These are phyloP conservation scores for Phylloscopus collybita DNA, from an alignment of 2,797 vertebrate genomes.

Conservation along the genomic window DNA sequence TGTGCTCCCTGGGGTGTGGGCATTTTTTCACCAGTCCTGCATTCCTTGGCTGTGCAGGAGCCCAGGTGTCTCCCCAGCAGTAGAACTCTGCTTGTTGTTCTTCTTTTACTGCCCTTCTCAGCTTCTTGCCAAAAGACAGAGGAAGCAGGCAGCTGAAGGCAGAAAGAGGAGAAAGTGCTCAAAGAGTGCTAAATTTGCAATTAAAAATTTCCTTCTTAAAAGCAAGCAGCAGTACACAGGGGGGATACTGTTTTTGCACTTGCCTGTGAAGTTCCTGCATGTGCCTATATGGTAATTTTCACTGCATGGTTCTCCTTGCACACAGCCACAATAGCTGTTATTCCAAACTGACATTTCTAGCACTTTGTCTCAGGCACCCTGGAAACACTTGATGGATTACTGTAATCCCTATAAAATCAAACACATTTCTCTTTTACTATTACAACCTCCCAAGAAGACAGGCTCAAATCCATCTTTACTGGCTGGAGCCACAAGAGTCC, in stretches of 20 bases:
- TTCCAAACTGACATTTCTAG: neutral
- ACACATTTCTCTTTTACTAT: neutral
- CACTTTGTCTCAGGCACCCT: neutral
- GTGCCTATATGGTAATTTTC: neutral
- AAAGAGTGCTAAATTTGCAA: neutral
- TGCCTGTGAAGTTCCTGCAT: neutral
- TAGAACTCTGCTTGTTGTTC: neutral
- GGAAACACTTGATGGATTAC: neutral
- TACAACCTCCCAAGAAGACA: constrained; percentile 5
- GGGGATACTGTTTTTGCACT: neutral
- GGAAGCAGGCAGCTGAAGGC: neutral
- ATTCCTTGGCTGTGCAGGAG: neutral
- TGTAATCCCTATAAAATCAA: constrained; percentile 2
- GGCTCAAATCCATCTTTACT: neutral
- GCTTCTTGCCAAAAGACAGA: neutral
- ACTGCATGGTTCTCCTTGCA: neutral
- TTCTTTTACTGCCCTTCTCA: neutral
- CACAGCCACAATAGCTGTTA: neutral
- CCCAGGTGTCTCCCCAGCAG: neutral
- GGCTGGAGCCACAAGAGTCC: neutral
- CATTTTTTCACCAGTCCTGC: neutral
- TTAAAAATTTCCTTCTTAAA: neutral
- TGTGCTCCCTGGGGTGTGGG: neutral
- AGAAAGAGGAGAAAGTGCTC: neutral
- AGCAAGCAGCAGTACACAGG: neutral